Conservation (phyloP, 1,140 invertebrate genomes). For the Aphelinus atriplicis region DNA sequence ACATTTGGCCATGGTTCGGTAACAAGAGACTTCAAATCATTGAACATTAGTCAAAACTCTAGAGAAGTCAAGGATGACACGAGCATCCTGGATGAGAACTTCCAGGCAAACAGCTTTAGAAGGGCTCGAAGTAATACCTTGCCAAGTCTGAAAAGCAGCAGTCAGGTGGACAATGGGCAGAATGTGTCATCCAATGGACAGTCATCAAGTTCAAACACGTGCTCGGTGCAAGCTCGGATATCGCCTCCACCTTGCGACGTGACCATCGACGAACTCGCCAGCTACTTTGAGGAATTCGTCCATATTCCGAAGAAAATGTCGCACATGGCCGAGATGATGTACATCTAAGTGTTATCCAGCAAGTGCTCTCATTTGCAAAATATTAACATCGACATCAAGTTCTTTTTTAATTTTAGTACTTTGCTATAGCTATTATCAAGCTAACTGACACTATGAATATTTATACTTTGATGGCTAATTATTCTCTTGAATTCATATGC, state of each 20-base stretch:
- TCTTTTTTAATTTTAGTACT: conserved; percentile 37
- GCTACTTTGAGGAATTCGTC: conserved; percentile 91
- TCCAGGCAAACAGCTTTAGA: conserved; percentile 57
- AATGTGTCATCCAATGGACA: conserved; percentile 41
- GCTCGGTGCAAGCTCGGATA: conserved; percentile 68
- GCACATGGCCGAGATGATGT: conserved; percentile 97
- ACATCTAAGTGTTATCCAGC: conserved; percentile 74
- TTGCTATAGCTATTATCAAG: conserved; percentile 3
- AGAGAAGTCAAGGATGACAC: conserved; percentile 59
- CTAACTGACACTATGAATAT: conserved; percentile 14
- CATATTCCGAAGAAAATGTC: conserved; percentile 97
- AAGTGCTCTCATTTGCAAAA: conserved; percentile 11
- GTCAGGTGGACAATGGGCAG: conserved; percentile 41
- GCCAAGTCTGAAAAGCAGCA: conserved; percentile 61
- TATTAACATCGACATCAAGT: conserved; percentile 1
- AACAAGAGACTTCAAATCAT: conserved; percentile 60
- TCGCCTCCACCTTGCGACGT: conserved; percentile 76
- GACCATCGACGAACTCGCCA: conserved; percentile 90
- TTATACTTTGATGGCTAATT: conserved; percentile 3
- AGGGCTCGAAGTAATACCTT: conserved; percentile 63
- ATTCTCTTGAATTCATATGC: background rate
- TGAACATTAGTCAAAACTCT: conserved; percentile 54
- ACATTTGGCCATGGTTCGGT: conserved; percentile 58
- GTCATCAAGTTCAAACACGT: conserved; percentile 59
- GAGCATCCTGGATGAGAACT: conserved; percentile 52